Percentiles rank a stretch among this genome's conserved stretches.
Evolutionary conservation across 2,113 vertebrate species (phyloP).

Genomic region (Centropus bengalensis): DNA sequence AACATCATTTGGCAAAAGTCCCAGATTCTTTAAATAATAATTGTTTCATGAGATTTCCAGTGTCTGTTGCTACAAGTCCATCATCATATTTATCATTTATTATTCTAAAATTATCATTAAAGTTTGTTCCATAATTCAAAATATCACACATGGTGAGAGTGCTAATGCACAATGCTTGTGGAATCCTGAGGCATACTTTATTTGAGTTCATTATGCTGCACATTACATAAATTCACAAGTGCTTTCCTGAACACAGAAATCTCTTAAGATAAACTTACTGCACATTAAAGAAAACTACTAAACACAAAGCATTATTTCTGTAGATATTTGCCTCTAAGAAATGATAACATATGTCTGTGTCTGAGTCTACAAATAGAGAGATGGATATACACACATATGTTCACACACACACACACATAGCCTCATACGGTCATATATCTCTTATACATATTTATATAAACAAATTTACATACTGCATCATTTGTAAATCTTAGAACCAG

Average conservation of each 20-base stretch:
- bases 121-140: not conserved
- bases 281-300: conserved; percentile 27
- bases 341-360: conserved; percentile 63
- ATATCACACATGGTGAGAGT: not conserved
- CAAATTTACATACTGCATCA: conserved; percentile 62
- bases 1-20: conserved; percentile 40
- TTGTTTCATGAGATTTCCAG: not conserved
- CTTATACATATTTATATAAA: conserved; percentile 71
- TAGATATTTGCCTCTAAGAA: conserved; percentile 58
- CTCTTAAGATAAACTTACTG: conserved; percentile 27
- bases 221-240: not conserved
- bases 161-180: not conserved
- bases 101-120: not conserved
- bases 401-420: conserved; percentile 42
- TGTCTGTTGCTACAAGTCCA: not conserved
- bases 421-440: conserved; percentile 48
- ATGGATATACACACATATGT: conserved; percentile 65
- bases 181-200: conserved; percentile 17
- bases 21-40: not conserved
- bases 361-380: conserved; percentile 61
- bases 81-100: not conserved
- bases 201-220: conserved; percentile 39
- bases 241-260: conserved; percentile 24
- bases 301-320: conserved; percentile 59
- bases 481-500: not conserved